Conservation (phyloP, 2,797 vertebrate species). For the Choloepus didactylus region DNA sequence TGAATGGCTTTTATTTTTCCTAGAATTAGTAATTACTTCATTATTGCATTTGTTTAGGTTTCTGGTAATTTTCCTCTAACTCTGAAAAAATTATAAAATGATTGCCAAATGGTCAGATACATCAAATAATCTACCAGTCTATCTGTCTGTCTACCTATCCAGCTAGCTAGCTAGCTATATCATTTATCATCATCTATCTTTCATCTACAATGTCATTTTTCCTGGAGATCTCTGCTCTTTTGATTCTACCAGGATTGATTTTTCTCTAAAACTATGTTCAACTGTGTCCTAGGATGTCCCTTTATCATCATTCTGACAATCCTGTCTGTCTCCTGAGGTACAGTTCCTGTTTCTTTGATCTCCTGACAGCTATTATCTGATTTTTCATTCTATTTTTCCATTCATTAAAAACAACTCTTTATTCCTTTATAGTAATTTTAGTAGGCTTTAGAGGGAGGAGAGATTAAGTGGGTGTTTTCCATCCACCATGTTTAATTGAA, state of each 20-base stretch:
- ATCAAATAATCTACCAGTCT: background rate
- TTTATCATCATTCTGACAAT: background rate
- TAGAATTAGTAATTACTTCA: background rate
- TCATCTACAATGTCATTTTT: background rate
- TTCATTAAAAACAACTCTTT: background rate
- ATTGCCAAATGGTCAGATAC: background rate
- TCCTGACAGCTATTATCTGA: background rate
- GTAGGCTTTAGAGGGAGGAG: background rate
- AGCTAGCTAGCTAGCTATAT: background rate
- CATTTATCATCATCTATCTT: background rate
- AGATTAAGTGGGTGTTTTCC: background rate
- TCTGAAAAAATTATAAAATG: constrained; percentile 24
- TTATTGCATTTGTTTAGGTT: background rate
- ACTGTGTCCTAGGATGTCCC: background rate
- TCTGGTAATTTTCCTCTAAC: background rate
- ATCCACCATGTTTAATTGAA: background rate
- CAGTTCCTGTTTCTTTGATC: background rate
- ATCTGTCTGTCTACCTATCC: background rate
- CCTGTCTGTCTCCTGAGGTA: background rate
- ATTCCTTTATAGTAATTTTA: background rate
- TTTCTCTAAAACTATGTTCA: background rate
- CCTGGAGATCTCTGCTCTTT: background rate
- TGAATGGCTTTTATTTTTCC: background rate
- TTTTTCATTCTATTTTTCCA: background rate
- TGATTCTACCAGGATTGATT: background rate